Evolutionary conservation across 1,140 invertebrate species (phyloP).

Genomic region (Glossosoma conforme): DNA sequence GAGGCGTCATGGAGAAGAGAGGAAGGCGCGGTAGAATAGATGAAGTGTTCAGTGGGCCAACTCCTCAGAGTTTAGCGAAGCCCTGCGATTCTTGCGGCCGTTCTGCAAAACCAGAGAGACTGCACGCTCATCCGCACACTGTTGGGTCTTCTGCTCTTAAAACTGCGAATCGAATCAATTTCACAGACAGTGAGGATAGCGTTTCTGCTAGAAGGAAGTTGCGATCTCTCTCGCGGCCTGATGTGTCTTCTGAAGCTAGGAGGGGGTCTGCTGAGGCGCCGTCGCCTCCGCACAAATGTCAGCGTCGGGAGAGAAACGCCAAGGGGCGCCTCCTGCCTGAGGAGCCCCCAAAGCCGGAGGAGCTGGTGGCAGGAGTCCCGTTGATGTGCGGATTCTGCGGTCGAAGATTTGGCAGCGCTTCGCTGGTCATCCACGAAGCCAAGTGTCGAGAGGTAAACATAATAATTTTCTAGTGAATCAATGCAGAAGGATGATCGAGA

Average conservation of each 20-base stretch:
- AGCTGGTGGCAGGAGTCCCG: conserved; percentile 31
- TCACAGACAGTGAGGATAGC: no score
- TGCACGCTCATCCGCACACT: conserved; percentile 24
- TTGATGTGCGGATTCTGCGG: conserved; percentile 72
- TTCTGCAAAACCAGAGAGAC: conserved; percentile 19
- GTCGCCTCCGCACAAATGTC: background rate
- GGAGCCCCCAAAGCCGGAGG: conserved; percentile 43
- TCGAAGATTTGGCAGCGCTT: conserved; percentile 72
- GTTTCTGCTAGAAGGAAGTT: no score
- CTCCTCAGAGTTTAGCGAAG: conserved; percentile 5
- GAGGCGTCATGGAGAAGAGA: background rate
- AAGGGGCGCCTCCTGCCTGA: conserved; percentile 10
- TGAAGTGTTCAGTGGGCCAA: conserved; percentile 17
- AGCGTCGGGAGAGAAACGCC: background rate
- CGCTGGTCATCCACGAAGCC: conserved; percentile 72
- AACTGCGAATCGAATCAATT: no score
- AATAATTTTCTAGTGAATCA: conserved; percentile 36
- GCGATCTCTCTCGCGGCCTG: no score
- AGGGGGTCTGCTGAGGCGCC: background rate
- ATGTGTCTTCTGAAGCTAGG: background rate
- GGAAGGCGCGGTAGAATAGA: conserved; percentile 13
- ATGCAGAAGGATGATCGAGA: no score
- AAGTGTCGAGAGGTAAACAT: conserved; percentile 67
- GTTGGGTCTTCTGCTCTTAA: no score
- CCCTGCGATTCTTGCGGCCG: conserved; percentile 29